These are phyloP conservation scores for Panurus biarmicus DNA, from an alignment of 2,113 vertebrate species.

Conservation along the genomic window DNA sequence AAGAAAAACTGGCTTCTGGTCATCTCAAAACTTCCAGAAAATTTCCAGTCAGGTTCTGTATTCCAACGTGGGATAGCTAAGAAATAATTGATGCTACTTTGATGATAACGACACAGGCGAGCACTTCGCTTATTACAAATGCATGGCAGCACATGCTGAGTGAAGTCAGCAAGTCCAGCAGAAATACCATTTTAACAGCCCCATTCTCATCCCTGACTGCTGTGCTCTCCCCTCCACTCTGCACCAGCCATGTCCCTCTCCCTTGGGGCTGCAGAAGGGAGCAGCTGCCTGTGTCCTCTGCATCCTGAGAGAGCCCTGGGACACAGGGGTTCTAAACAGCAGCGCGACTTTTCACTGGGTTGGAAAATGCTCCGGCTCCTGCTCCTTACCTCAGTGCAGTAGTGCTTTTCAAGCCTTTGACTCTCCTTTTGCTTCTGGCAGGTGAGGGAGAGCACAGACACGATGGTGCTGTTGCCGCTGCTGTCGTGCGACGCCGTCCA, in stretches of 20 bases:
- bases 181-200: not conserved
- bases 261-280: not conserved
- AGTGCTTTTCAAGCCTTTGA: slow-evolving; percentile 89
- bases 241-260: not conserved
- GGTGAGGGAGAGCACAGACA: slow-evolving; percentile 88
- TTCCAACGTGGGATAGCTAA: not conserved
- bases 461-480: slow-evolving; percentile 75
- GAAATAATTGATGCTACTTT: not conserved
- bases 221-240: not conserved
- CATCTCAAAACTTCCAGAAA: not conserved
- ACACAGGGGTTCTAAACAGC: accelerated
- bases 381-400: slow-evolving; percentile 82
- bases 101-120: not conserved
- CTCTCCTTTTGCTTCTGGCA: slow-evolving; percentile 86
- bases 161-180: not conserved
- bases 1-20: not conserved
- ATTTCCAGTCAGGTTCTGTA: not conserved
- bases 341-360: accelerated
- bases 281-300: not conserved
- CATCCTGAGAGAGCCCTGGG: not conserved
- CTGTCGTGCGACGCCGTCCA: slow-evolving; percentile 76
- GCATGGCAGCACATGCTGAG: not conserved
- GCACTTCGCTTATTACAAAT: not conserved
- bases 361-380: not conserved
- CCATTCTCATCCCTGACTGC: not conserved